phyloP scores from a whole-genome alignment of 2,113 vertebrate genomes.

The Corythoichthys haematopterus region DNA sequence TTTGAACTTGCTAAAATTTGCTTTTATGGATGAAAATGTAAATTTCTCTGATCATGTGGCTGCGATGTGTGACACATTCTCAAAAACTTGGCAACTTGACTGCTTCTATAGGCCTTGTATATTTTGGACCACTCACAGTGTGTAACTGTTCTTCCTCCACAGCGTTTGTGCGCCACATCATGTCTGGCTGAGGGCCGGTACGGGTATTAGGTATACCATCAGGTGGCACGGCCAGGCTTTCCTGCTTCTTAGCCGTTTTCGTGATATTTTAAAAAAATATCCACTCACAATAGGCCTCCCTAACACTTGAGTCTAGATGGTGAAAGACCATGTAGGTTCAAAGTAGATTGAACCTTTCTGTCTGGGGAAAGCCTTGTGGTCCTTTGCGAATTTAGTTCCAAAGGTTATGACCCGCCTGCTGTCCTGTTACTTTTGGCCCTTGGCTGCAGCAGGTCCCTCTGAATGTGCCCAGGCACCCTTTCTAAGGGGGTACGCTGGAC shows the following conservation, averaged over 20 bases:
- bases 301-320: slow-evolving; percentile 29
- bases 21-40: not conserved
- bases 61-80: not conserved
- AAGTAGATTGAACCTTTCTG: slow-evolving; percentile 27
- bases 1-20: not conserved
- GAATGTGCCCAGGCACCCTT: slow-evolving; percentile 54
- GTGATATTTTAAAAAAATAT: slow-evolving; percentile 1
- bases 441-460: slow-evolving; percentile 67
- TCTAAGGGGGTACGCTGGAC: slow-evolving; percentile 41
- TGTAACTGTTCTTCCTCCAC: slow-evolving; percentile 66
- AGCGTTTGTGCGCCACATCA: slow-evolving; percentile 74
- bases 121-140: slow-evolving; percentile 31
- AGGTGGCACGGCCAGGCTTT: slow-evolving; percentile 55
- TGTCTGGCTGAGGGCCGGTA: slow-evolving; percentile 72
- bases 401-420: slow-evolving; percentile 50
- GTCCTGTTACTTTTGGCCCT: slow-evolving; percentile 44
- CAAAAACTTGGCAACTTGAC: slow-evolving; percentile 7
- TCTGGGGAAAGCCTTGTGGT: slow-evolving; percentile 55
- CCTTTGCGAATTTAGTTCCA: slow-evolving; percentile 40
- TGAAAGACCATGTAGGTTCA: slow-evolving; percentile 2
- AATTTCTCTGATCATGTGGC: not conserved
- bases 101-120: slow-evolving; percentile 3
- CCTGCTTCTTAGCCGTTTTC: slow-evolving; percentile 23
- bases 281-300: slow-evolving; percentile 1
- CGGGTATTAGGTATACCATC: slow-evolving; percentile 55